Conservation (phyloP, 2,888 invertebrate genomes). For the Eristalis tenax region DNA sequence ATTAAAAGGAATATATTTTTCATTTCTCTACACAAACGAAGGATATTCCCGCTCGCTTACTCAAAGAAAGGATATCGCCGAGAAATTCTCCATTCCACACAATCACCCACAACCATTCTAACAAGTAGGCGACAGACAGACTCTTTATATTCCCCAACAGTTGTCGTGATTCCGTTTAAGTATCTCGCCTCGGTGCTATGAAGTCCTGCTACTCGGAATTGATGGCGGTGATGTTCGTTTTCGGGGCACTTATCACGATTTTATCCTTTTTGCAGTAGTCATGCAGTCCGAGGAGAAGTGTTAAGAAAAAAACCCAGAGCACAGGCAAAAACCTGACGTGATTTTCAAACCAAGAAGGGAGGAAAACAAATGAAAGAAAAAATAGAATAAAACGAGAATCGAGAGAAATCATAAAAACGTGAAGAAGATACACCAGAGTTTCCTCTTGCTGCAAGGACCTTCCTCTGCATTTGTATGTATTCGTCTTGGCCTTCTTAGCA, state of each 20-base stretch:
- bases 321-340: constrained; percentile 61
- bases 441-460: constrained; percentile 17
- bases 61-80: constrained; percentile 45
- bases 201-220: constrained; percentile 48
- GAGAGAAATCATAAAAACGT: constrained; percentile 25
- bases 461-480: constrained; percentile 29
- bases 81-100: constrained; percentile 52
- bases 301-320: constrained; percentile 23
- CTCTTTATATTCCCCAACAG: constrained; percentile 50
- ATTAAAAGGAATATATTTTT: constrained; percentile 65
- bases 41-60: constrained; percentile 41
- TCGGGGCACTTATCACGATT: constrained; percentile 68
- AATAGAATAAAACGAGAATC: constrained; percentile 21
- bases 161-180: constrained; percentile 53
- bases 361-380: constrained; percentile 14
- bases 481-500: constrained; percentile 20
- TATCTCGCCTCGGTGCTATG: constrained; percentile 43
- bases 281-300: constrained; percentile 26
- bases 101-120: constrained; percentile 26
- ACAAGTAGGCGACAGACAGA: constrained; percentile 59
- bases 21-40: constrained; percentile 48
- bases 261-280: constrained; percentile 66
- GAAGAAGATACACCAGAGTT: constrained; percentile 29
- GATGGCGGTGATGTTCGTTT: constrained; percentile 45
- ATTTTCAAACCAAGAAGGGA: constrained; percentile 42